These are phyloP conservation scores for Delphinapterus leucas DNA, from an alignment of 2,113 vertebrate genomes.

Conservation along the genomic window DNA sequence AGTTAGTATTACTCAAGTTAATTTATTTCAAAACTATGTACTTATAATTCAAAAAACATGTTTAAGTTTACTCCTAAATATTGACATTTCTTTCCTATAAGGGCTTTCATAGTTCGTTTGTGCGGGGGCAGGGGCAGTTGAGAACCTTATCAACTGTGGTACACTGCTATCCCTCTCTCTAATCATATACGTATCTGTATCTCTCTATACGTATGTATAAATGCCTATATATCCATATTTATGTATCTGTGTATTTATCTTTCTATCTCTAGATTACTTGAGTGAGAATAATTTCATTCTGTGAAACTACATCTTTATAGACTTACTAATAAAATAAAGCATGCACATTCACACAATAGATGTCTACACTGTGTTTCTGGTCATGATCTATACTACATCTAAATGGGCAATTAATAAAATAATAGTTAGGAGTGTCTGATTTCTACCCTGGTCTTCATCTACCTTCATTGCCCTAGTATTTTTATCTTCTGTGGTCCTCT, in stretches of 20 bases:
- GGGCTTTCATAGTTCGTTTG: neutral
- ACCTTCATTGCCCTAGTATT: neutral
- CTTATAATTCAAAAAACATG: neutral
- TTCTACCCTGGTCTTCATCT: neutral
- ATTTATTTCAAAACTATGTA: constrained; percentile 5
- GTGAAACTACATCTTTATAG: neutral
- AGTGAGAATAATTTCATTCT: neutral
- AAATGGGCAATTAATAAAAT: neutral
- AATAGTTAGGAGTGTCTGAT: neutral
- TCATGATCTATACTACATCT: neutral
- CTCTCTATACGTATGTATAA: neutral
- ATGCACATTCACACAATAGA: neutral
- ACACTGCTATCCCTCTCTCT: neutral
- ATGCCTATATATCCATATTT: neutral
- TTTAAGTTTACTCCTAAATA: neutral
- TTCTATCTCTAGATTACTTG: neutral
- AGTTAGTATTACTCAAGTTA: neutral
- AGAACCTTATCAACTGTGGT: neutral
- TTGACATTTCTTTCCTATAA: neutral
- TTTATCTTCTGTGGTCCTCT: neutral
- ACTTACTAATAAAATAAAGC: neutral
- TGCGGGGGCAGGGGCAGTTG: neutral
- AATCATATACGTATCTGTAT: neutral
- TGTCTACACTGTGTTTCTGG: neutral
- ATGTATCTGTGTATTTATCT: neutral